A percentile compares a stretch with the other conserved stretches of the same genome.
phyloP scores from a whole-genome alignment of 2,113 vertebrate species.

The Seriola rivoliana region DNA sequence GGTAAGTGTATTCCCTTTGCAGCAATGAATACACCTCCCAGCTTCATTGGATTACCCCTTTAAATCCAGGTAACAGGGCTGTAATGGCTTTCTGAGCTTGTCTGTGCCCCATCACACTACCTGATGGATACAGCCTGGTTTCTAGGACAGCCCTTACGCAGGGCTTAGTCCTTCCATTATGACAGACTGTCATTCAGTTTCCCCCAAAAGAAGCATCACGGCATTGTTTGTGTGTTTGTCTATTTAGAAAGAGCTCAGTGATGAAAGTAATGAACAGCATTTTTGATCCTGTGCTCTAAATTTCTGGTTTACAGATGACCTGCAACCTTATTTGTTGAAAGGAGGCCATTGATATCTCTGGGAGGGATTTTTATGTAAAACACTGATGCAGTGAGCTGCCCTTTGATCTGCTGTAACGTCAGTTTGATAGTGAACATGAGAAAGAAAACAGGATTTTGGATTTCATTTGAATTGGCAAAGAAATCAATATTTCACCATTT shows the following conservation, averaged over 20 bases:
- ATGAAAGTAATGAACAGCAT: not conserved
- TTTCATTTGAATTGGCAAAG: not conserved
- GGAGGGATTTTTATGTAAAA: not conserved
- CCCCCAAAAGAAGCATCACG: not conserved
- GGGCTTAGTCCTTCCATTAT: not conserved
- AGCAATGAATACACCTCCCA: not conserved
- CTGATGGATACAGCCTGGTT: not conserved
- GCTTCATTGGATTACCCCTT: not conserved
- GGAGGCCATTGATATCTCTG: not conserved
- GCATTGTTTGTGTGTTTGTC: not conserved
- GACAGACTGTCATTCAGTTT: not conserved
- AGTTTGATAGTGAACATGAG: not conserved
- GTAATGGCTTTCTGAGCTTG: not conserved
- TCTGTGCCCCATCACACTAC: not conserved
- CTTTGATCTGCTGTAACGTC: not conserved
- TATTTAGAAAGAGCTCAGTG: conserved; percentile 26
- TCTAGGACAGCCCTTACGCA: not conserved
- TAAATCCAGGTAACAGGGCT: not conserved
- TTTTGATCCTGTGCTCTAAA: conserved; percentile 7
- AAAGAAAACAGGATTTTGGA: not conserved
- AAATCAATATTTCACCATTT: not conserved
- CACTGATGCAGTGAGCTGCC: not conserved
- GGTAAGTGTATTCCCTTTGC: not conserved
- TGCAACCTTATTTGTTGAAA: not conserved
- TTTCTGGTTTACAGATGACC: conserved; percentile 7